Evolutionary conservation across 2,888 invertebrate species (phyloP).

Genomic region (Drosophila monieri): DNA sequence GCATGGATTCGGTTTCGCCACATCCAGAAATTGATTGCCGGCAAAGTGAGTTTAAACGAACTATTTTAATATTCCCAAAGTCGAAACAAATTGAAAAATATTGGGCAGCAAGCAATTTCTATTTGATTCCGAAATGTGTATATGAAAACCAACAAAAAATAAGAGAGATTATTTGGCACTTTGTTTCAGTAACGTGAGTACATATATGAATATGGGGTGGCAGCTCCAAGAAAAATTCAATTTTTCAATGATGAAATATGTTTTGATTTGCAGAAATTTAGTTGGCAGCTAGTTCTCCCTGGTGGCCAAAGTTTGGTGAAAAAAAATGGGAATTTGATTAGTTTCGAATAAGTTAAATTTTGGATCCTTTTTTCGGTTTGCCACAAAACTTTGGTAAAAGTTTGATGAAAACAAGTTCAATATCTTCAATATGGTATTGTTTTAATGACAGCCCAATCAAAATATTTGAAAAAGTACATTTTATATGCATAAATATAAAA

Average conservation of each 20-base stretch:
- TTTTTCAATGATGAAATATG: conserved; percentile 43
- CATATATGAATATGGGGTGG: conserved; percentile 2
- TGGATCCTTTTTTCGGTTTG: neutral
- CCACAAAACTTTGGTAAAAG: conserved; percentile 48
- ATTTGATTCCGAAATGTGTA: conserved; percentile 25
- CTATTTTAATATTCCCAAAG: conserved; percentile 27
- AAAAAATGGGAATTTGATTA: conserved; percentile 61
- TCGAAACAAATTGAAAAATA: conserved; percentile 20
- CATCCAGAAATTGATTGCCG: conserved; percentile 20
- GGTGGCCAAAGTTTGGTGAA: conserved; percentile 30
- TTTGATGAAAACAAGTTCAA: conserved; percentile 10
- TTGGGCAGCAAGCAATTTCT: conserved; percentile 36
- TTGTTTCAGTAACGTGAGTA: conserved; percentile 26
- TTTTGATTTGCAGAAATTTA: conserved; percentile 49
- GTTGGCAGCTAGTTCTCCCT: conserved; percentile 15
- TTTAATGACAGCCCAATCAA: conserved; percentile 21
- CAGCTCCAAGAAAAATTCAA: conserved; percentile 8
- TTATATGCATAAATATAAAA: no score
- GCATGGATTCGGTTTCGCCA: conserved; percentile 1
- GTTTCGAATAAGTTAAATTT: conserved; percentile 53
- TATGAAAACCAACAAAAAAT: conserved; percentile 25
- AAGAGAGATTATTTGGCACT: conserved; percentile 44
- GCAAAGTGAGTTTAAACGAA: conserved; percentile 11
- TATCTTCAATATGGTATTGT: neutral
- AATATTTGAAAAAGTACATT: no score